Evolutionary conservation across 2,797 vertebrate genomes (phyloP).

Genomic region (Sebastiscus tertius): DNA sequence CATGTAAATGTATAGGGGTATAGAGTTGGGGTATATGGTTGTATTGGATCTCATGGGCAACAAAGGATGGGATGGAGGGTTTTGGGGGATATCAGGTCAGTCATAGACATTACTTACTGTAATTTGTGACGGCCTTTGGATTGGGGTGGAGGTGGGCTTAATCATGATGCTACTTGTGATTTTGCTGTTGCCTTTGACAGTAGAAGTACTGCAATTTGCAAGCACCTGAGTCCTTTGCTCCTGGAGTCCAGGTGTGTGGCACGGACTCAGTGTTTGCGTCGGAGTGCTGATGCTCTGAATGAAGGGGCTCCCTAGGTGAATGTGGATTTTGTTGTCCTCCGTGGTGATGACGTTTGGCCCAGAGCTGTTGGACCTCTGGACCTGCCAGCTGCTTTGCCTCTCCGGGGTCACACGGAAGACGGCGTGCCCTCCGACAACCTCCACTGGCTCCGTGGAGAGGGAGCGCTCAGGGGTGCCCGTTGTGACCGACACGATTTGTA

Average conservation of each 20-base stretch:
- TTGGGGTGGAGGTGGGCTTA: conserved; percentile 92
- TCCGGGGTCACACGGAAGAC: conserved; percentile 93
- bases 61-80: conserved; percentile 67
- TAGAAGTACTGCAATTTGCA: conserved; percentile 83
- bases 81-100: conserved; percentile 78
- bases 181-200: conserved; percentile 91
- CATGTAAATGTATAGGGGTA: conserved; percentile 66
- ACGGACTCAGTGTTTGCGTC: conserved; percentile 83
- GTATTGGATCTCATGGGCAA: conserved; percentile 75
- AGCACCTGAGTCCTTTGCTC: conserved; percentile 90
- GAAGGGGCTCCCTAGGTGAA: conserved; percentile 94
- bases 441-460: conserved; percentile 85
- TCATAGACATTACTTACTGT: conserved; percentile 99
- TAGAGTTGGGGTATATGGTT: conserved; percentile 24
- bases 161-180: conserved; percentile 98
- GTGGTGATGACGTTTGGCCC: conserved; percentile 95
- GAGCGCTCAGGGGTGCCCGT: conserved; percentile 88
- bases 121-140: conserved; percentile 95
- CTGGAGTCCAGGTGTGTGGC: conserved; percentile 79
- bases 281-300: conserved; percentile 86
- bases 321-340: conserved; percentile 99
- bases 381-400: conserved; percentile 91
- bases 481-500: conserved; percentile 89
- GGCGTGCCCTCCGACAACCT: conserved; percentile 87
- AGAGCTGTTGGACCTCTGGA: conserved; percentile 94